Conservation (phyloP, 2,113 vertebrate species). For the Ancistrus triradiatus region DNA sequence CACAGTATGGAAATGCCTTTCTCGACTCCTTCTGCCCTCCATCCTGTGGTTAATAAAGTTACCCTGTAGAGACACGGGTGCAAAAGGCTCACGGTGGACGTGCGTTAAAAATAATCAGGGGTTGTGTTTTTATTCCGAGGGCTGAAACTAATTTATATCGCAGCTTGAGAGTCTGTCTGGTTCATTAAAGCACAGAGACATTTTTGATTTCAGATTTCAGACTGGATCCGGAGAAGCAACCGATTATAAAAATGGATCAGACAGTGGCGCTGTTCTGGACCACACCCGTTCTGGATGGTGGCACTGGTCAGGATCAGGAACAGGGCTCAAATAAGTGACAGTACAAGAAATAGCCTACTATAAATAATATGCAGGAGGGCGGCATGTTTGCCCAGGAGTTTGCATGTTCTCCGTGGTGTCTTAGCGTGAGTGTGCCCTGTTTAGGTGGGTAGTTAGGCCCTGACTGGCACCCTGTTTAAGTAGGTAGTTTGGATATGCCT, state of each 20-base stretch:
- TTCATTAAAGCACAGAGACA: conserved; percentile 70
- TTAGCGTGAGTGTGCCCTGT: too few species aligned
- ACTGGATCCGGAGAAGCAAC: too few species aligned
- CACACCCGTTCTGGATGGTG: conserved; percentile 57
- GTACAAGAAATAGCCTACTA: too few species aligned
- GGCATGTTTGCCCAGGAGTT: too few species aligned
- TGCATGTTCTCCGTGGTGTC: too few species aligned
- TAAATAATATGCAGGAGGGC: too few species aligned
- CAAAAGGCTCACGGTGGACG: conserved; percentile 58
- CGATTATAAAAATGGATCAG: too few species aligned
- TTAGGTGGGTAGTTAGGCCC: too few species aligned
- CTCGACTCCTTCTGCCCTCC: background rate
- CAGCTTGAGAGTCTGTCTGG: conserved; percentile 67
- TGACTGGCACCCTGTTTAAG: too few species aligned
- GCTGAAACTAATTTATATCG: conserved; percentile 70
- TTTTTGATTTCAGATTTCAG: conserved; percentile 66
- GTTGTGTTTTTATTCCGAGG: conserved; percentile 46
- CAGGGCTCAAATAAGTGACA: too few species aligned
- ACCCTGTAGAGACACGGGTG: conserved; percentile 66
- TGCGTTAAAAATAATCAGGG: conserved; percentile 38
- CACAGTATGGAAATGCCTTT: conserved; percentile 58
- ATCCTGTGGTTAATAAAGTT: conserved; percentile 60
- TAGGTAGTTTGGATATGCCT: too few species aligned
- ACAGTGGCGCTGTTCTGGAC: conserved; percentile 25
- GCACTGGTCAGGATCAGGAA: background rate